Percentiles rank a stretch among this genome's conserved stretches.
Evolutionary conservation across 2,888 invertebrate species (phyloP).

Genomic region (Dinocampus coccinellae): DNA sequence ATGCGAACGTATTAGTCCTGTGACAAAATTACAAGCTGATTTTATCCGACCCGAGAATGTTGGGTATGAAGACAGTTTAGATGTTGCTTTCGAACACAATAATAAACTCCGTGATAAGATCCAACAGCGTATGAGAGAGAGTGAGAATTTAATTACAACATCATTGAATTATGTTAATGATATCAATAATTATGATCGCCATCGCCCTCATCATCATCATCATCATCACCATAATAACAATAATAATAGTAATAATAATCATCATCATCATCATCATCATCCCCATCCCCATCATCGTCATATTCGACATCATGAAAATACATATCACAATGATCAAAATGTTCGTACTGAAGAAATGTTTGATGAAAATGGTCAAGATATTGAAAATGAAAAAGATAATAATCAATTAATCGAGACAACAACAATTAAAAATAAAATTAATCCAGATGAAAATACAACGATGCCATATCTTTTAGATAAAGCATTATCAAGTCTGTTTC

Average conservation of each 20-base stretch:
- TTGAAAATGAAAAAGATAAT: slow-evolving; percentile 19
- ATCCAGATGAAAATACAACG: slow-evolving; percentile 48
- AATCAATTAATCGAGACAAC: slow-evolving; percentile 43
- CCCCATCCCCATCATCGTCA: slow-evolving; percentile 38
- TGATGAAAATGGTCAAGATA: background rate
- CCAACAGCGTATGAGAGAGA: slow-evolving; percentile 66
- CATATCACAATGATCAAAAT: slow-evolving; percentile 31
- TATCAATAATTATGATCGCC: slow-evolving; percentile 29
- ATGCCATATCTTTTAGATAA: slow-evolving; percentile 54
- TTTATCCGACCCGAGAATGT: slow-evolving; percentile 57
- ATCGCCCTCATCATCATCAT: slow-evolving; percentile 40
- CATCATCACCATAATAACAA: no score
- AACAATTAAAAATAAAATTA: slow-evolving; percentile 55
- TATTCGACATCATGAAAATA: slow-evolving; percentile 32
- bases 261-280: slow-evolving; percentile 38
- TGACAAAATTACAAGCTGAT: slow-evolving; percentile 56
- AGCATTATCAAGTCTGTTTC: slow-evolving; percentile 61
- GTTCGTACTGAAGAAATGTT: slow-evolving; percentile 16
- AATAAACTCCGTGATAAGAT: slow-evolving; percentile 67
- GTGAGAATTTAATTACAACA: slow-evolving; percentile 63
- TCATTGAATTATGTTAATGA: slow-evolving; percentile 58
- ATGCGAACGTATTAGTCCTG: slow-evolving; percentile 59
- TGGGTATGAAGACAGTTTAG: slow-evolving; percentile 65
- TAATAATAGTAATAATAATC: slow-evolving; percentile 15
- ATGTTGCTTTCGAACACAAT: slow-evolving; percentile 67